These are phyloP conservation scores for Herpailurus yagouaroundi DNA, from an alignment of 2,113 vertebrate species.

Conservation along the genomic window DNA sequence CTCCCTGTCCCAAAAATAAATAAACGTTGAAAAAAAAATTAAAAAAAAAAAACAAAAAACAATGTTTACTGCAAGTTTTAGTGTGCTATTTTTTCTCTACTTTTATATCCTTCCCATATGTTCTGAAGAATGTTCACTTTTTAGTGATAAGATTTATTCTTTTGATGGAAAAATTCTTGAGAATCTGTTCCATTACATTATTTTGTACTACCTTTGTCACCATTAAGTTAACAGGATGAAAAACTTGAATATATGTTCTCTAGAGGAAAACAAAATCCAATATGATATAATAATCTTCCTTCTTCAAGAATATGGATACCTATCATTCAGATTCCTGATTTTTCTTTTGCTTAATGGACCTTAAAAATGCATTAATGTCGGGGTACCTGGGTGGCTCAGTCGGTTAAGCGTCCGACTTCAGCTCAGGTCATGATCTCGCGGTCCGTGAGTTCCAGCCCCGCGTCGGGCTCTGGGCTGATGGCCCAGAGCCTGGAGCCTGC, in stretches of 20 bases:
- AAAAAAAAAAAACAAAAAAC: not conserved
- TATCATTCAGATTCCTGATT: not conserved
- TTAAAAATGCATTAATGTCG: not conserved
- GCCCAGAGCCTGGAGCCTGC: too few relatives aligned
- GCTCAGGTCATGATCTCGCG: too few relatives aligned
- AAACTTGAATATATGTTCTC: not conserved
- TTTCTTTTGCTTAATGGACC: not conserved
- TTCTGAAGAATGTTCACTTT: not conserved
- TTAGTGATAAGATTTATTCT: conserved; percentile 10
- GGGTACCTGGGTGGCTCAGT: too few relatives aligned
- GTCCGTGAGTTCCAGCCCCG: too few relatives aligned
- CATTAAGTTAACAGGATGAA: not conserved
- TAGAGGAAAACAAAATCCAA: not conserved
- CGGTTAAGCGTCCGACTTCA: too few relatives aligned
- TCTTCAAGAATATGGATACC: not conserved
- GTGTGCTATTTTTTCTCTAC: not conserved
- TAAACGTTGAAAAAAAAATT: too few relatives aligned
- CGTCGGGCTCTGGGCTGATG: too few relatives aligned
- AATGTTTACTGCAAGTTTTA: conserved; percentile 17
- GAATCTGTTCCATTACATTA: not conserved
- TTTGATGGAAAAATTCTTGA: not conserved
- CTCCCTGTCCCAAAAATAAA: too few relatives aligned
- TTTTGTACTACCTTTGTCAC: not conserved
- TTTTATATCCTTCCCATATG: not conserved
- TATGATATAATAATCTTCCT: not conserved